Conservation (phyloP, 2,797 vertebrate genomes). For the Prunella strophiata region DNA sequence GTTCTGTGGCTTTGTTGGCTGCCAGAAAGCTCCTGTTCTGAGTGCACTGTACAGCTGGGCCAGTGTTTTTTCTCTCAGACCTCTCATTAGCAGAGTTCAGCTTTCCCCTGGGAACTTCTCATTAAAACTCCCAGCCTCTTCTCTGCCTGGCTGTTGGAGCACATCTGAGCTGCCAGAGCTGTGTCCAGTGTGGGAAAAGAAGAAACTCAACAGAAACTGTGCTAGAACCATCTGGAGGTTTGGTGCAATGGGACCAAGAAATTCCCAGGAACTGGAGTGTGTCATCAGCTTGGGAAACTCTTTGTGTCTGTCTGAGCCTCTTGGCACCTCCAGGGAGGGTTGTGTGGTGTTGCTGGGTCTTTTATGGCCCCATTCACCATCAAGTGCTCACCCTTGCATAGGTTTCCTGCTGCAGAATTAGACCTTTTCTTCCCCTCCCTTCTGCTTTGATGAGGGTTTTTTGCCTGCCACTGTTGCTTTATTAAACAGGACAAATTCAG, state of each 20-base stretch:
- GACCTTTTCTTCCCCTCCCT: neutral
- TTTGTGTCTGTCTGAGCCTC: neutral
- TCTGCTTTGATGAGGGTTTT: neutral
- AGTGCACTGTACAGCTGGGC: neutral
- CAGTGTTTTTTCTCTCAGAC: neutral
- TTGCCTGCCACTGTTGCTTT: neutral
- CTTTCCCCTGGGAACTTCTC: constrained; percentile 21
- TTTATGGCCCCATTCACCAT: neutral
- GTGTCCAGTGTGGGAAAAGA: neutral
- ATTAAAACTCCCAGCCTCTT: neutral
- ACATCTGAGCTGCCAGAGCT: neutral
- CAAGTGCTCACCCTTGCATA: neutral
- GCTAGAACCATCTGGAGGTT: neutral
- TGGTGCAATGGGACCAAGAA: neutral
- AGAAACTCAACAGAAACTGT: neutral
- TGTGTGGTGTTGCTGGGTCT: neutral
- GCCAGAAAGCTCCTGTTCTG: neutral
- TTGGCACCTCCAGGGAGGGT: neutral
- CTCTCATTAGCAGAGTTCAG: constrained; percentile 11
- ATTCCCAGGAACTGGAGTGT: neutral
- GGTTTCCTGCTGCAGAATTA: neutral
- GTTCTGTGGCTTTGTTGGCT: constrained; percentile 4
- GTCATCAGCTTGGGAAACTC: neutral
- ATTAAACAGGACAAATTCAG: neutral
- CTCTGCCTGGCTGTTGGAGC: neutral